These are phyloP conservation scores for Macrochelys suwanniensis DNA, from an alignment of 2,797 vertebrate genomes.

Conservation along the genomic window DNA sequence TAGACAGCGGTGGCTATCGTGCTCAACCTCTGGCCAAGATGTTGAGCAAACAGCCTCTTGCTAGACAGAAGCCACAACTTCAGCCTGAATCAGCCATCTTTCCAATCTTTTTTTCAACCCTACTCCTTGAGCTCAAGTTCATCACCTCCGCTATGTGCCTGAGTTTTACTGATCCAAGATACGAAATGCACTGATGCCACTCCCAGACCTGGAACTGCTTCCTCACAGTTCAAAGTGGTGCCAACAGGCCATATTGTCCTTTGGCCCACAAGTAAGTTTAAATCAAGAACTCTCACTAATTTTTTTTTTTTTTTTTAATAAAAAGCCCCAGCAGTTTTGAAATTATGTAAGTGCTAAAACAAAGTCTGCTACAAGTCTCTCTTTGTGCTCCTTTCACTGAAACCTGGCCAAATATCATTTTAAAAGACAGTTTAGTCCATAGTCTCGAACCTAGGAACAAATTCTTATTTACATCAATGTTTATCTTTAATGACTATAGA, in stretches of 20 bases:
- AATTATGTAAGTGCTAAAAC: not conserved
- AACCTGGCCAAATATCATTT: not conserved
- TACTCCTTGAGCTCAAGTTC: not conserved
- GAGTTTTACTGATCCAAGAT: not conserved
- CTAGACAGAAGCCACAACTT: not conserved
- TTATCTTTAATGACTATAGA: not conserved
- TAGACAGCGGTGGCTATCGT: not conserved
- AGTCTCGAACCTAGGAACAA: not conserved
- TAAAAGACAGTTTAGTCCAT: not conserved
- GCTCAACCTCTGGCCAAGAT: not conserved
- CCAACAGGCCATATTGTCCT: slow-evolving; percentile 37
- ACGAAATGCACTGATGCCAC: not conserved
- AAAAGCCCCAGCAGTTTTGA: not conserved
- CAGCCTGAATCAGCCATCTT: not conserved
- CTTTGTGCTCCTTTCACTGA: not conserved
- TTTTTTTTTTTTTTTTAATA: not conserved
- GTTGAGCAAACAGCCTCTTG: not conserved
- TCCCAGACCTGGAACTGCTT: not conserved
- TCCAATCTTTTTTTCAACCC: not conserved
- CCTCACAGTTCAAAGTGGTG: slow-evolving; percentile 2
- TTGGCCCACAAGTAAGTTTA: slow-evolving; percentile 38
- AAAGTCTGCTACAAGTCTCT: not conserved
- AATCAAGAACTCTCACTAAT: not conserved
- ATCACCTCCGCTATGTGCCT: not conserved
- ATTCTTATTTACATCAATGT: not conserved